Evolutionary conservation across 92 coral and sea anemone genomes (phyloP), one percentile per base, ranked within the genome.

Genomic region (Anthopleura xanthogrammica): DNA sequence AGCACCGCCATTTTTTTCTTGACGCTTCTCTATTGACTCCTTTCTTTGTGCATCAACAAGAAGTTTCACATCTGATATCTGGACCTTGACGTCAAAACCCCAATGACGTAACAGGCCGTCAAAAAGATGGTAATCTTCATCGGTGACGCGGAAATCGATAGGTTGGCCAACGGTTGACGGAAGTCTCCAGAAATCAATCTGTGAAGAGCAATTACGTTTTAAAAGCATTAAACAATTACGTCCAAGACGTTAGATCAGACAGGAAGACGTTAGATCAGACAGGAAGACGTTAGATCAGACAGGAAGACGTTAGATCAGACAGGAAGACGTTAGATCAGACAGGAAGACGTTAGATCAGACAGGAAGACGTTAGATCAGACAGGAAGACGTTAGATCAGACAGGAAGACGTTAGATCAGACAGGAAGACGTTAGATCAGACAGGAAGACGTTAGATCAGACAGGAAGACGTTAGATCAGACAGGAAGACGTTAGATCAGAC

Each of bases 161-260:
- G 86, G 72, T 40, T 77, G 85, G 11, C 81, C 82, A 41, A 80
- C 41, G 11, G 40, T 17, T 39, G 78, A 52, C 14, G 90, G 75
- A 36, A 72, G 16, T 52, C 68, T 75, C 90, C 90, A 87, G 74
- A 87, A 87, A 55, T 87, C 86, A 16, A 68, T 68, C 74, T 68
- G 41, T 8, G 29, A 24, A 12, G 7, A 7, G 41, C 4, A 23
- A 68, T 68, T 68, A 64, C 71, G 22, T 64, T 64, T n/a, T 46
- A 46, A 46, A 46, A 5, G 5, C 50, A 46, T 46, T 46, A 23
- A 68, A 68, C 43, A 36, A 68, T 29, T 29, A 36, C 7, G 17
- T 23, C 1, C 2, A 68, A 23, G 19, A 9, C 20, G 41, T 68
- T 62, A 22, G 70, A 62, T 17, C 2, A 62, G 70, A 62, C 3